Percentiles rank a stretch among this genome's conserved stretches.
phyloP scores from a whole-genome alignment of 1,140 invertebrate species.

The Pachypsylla venusta region DNA sequence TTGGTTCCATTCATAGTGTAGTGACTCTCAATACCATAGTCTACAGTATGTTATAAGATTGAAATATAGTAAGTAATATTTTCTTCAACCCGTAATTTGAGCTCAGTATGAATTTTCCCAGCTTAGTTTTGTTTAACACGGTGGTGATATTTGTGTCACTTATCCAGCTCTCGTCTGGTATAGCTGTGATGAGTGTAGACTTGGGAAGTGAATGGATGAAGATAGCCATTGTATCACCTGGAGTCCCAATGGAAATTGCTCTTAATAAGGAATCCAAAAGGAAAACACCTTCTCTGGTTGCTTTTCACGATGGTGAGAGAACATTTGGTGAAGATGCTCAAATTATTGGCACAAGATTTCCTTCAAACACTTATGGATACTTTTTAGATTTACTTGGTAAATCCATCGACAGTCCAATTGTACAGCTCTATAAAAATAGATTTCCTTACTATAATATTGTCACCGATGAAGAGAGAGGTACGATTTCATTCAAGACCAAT shows the following conservation, averaged over 20 bases:
- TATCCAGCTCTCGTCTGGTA: slow-evolving; percentile 8
- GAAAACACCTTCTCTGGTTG: slow-evolving; percentile 82
- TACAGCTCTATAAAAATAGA: slow-evolving; percentile 62
- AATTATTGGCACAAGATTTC: slow-evolving; percentile 71
- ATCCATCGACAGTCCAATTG: slow-evolving; percentile 75
- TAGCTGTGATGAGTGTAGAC: slow-evolving; percentile 96
- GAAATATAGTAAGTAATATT: too few species aligned
- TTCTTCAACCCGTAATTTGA: too few species aligned
- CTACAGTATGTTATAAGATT: too few species aligned
- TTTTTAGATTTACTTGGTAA: slow-evolving; percentile 86
- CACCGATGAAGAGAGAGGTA: slow-evolving; percentile 53
- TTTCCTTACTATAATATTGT: slow-evolving; percentile 89
- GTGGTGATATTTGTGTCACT: background rate
- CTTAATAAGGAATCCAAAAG: slow-evolving; percentile 94
- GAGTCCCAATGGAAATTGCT: slow-evolving; percentile 98
- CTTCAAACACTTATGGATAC: slow-evolving; percentile 73
- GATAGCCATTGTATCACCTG: slow-evolving; percentile 78
- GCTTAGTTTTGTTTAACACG: background rate
- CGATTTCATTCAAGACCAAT: slow-evolving; percentile 64
- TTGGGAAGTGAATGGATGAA: slow-evolving; percentile 98
- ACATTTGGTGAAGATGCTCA: slow-evolving; percentile 90
- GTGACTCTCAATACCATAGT: too few species aligned
- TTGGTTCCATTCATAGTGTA: too few species aligned
- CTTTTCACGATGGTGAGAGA: slow-evolving; percentile 80
- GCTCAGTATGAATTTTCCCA: too few species aligned